Percentiles rank a stretch among this genome's conserved stretches.
These are phyloP conservation scores for Mesoligia furuncula DNA, from an alignment of 2,888 invertebrate species.

Conservation along the genomic window DNA sequence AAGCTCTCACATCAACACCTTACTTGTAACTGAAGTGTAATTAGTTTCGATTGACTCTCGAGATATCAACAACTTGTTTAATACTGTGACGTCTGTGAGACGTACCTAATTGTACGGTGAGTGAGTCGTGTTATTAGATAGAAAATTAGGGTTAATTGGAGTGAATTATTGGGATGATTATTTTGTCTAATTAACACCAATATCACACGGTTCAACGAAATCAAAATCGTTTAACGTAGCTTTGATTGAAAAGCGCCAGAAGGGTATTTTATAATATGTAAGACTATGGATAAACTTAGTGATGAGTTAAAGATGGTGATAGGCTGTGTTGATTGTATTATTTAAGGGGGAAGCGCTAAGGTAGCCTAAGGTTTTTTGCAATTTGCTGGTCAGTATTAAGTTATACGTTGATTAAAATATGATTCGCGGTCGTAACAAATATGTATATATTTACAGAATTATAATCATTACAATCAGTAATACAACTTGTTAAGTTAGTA, in stretches of 20 bases:
- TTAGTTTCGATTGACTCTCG: constrained; percentile 54
- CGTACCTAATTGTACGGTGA: constrained; percentile 8
- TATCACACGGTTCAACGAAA: not conserved
- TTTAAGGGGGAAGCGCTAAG: too few relatives aligned
- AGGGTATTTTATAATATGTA: not conserved
- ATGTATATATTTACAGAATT: too few relatives aligned
- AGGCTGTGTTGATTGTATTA: not conserved
- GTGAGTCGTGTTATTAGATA: not conserved
- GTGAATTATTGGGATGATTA: not conserved
- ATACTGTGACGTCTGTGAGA: constrained; percentile 37
- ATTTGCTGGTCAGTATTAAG: too few relatives aligned
- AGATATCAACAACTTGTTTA: constrained; percentile 48
- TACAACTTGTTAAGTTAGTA: too few relatives aligned
- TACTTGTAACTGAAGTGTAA: constrained; percentile 26
- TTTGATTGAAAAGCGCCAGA: not conserved
- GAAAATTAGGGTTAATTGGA: constrained; percentile 11
- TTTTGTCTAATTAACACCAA: not conserved
- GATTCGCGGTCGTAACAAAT: too few relatives aligned
- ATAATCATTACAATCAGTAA: too few relatives aligned
- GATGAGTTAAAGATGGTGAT: not conserved
- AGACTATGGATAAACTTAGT: not conserved
- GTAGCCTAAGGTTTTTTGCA: too few relatives aligned
- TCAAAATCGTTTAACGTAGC: not conserved
- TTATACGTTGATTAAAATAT: too few relatives aligned
- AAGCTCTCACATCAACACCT: constrained; percentile 39